Conservation (phyloP, 2,888 invertebrate genomes). For the Synergus laeviventris region DNA sequence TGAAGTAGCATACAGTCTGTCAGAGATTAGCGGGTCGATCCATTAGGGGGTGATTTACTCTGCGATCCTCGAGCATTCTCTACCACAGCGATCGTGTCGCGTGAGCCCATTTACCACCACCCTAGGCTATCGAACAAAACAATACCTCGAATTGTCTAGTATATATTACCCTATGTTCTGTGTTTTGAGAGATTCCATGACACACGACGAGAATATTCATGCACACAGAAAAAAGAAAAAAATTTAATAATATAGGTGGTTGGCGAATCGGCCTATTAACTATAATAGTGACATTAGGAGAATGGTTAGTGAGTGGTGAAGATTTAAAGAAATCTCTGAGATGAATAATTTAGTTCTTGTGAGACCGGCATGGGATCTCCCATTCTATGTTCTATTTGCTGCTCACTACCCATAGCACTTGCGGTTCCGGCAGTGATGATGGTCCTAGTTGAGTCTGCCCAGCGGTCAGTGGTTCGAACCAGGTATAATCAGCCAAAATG, state of each 20-base stretch:
- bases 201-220: too few species aligned
- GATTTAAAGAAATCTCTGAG: too few species aligned
- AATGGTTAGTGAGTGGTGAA: too few species aligned
- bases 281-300: too few species aligned
- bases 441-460: constrained; percentile 38
- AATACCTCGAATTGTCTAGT: constrained; percentile 19
- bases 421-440: constrained; percentile 26
- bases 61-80: constrained; percentile 61
- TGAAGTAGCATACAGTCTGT: constrained; percentile 62
- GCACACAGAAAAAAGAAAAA: too few species aligned
- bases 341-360: not conserved
- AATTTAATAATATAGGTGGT: too few species aligned
- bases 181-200: not conserved
- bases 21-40: constrained; percentile 70
- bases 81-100: constrained; percentile 12
- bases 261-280: too few species aligned
- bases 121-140: constrained; percentile 16
- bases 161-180: not conserved
- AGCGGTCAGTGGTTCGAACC: constrained; percentile 51
- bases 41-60: constrained; percentile 70
- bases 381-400: not conserved
- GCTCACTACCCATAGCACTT: not conserved
- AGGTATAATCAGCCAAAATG: constrained; percentile 70
- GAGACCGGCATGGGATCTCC: not conserved
- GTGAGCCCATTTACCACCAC: constrained; percentile 41